Evolutionary conservation across 2,797 vertebrate species (phyloP), one percentile per base, ranked within the genome.

Genomic region (Hafferia zeledoni): DNA sequence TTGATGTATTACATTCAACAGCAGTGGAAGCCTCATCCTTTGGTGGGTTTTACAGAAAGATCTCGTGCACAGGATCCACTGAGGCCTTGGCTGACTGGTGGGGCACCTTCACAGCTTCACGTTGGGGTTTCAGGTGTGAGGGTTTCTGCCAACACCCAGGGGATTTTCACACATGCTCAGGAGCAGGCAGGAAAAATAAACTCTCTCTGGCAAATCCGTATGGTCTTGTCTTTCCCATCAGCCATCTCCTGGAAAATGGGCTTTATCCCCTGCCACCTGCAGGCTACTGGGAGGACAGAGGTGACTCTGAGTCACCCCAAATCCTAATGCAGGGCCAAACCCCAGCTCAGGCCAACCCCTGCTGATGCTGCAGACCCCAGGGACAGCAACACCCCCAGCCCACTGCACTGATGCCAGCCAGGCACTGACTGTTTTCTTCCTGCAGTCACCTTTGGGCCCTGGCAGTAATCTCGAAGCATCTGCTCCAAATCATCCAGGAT

Each of bases 401-500:
- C 5, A 0, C 31, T 9, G 33, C 0, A 0, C 33, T 69, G 67
- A 59, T 25, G 28, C 33, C 59, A 28, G 18, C 57, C 59, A 30
- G 70, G 44, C 68, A 77, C 4, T 47, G 95, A 72, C 94, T 97
- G 81, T 92, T 97, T 97, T 96, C 96, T 87, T 83, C 87, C 92
- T 80, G 41, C 93, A 97, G 94, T 97, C 97, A 97, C 96, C 96
- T 96, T 97, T 97, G 94, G 93, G 95, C 82, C 77, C 87, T 95
- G 87, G 74, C 95, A 97, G 93, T 97, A 97, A 97, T 98, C 97
- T 97, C 9, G 33, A 96, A 97, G 94, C 83, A 96, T 98, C 97
- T 98, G 97, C 89, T 97, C 91, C 72, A 97, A 98, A 96, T 98
- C 96, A 97, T 96, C 97, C 96, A 97, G 97, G 97, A 98, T 98